phyloP scores from a whole-genome alignment of 1,140 invertebrate species.

The Melipona quadrifasciata region DNA sequence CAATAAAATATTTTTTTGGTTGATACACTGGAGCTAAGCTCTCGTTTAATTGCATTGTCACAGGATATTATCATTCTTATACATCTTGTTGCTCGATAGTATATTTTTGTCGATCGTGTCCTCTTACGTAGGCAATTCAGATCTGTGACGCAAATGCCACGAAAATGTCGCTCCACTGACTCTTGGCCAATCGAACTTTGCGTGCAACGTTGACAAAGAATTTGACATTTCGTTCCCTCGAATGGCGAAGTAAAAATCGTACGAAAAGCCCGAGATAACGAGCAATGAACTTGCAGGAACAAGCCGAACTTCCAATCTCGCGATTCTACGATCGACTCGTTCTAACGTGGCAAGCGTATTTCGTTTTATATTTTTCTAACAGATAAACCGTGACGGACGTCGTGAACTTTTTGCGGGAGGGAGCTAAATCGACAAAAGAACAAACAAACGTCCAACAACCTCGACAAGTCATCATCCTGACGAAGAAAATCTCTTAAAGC shows the following conservation, averaged over 20 bases:
- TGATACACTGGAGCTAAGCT: neutral
- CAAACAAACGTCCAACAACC: neutral
- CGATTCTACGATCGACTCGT: too few relatives aligned
- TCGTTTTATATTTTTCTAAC: too few relatives aligned
- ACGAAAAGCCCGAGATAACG: neutral
- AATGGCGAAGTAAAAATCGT: neutral
- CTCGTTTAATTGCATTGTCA: neutral
- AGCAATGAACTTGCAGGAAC: neutral
- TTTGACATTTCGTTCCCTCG: neutral
- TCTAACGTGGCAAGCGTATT: neutral
- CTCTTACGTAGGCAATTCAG: neutral
- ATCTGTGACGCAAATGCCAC: conserved; percentile 42
- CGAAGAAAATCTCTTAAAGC: neutral
- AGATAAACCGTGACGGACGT: too few relatives aligned
- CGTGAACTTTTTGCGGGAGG: too few relatives aligned
- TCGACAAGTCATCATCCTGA: neutral
- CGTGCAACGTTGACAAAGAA: neutral
- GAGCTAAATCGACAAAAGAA: neutral
- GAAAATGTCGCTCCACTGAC: conserved; percentile 35
- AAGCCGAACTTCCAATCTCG: neutral
- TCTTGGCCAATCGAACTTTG: neutral
- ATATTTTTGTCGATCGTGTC: neutral
- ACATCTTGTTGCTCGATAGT: neutral
- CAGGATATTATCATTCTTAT: neutral
- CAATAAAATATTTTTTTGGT: neutral